Percentiles rank a stretch among this genome's conserved stretches.
phyloP scores from a whole-genome alignment of 2,797 vertebrate species.

The Alcedo atthis region DNA sequence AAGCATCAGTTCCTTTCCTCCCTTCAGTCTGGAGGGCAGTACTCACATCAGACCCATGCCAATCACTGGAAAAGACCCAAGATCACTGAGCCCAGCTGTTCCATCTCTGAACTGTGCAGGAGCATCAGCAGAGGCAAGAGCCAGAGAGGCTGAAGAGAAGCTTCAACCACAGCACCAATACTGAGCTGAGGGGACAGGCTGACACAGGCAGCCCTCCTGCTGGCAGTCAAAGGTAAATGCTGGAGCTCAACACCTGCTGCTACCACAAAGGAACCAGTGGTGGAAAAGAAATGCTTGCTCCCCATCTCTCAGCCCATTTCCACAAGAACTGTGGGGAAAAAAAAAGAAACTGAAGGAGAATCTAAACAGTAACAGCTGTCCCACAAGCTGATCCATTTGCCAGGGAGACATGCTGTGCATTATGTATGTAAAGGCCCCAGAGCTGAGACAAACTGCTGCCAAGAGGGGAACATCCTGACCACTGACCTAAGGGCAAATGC shows the following conservation, averaged over 20 bases:
- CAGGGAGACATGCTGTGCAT: background rate
- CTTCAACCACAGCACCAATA: background rate
- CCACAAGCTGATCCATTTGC: background rate
- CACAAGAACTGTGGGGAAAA: background rate
- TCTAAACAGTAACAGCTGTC: background rate
- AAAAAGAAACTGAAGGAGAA: background rate
- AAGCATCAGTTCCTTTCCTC: background rate
- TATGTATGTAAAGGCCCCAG: background rate
- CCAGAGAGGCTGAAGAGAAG: background rate
- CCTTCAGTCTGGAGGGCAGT: background rate
- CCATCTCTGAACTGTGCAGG: background rate
- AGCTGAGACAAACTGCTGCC: background rate
- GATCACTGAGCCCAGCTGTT: background rate
- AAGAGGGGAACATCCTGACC: background rate
- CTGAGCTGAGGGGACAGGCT: background rate
- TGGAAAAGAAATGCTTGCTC: background rate
- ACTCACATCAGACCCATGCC: background rate
- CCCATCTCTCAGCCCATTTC: background rate
- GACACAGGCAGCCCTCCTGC: background rate
- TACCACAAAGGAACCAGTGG: background rate
- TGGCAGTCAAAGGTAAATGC: background rate
- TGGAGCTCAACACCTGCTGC: background rate
- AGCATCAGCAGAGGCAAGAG: constrained; percentile 17
- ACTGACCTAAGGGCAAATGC: background rate
- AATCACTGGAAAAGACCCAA: background rate